A percentile compares a stretch with the other conserved stretches of the same genome.
Conservation (phyloP, 2,113 vertebrate genomes). For the Chloroceryle aenea region DNA sequence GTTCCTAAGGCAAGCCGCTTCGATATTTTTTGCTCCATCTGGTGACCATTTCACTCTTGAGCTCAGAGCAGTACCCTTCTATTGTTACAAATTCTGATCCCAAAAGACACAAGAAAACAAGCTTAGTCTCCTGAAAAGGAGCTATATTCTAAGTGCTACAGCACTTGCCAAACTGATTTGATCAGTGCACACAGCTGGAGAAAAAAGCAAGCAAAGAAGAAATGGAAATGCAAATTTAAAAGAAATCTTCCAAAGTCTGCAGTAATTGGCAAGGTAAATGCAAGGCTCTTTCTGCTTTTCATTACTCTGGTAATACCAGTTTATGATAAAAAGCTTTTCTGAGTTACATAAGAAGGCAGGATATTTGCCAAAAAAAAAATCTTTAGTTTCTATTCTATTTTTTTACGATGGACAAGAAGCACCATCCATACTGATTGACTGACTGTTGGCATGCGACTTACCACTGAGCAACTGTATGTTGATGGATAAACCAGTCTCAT, state of each 20-base stretch:
- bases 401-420: constrained; percentile 70
- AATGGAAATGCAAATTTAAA: constrained; percentile 8
- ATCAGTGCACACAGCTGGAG: background rate
- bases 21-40: background rate
- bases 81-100: background rate
- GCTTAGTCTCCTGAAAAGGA: background rate
- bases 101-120: background rate
- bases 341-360: constrained; percentile 45
- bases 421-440: constrained; percentile 72
- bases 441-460: constrained; percentile 76
- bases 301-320: constrained; percentile 36
- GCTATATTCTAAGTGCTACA: background rate
- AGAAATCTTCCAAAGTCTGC: constrained; percentile 33
- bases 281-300: constrained; percentile 42
- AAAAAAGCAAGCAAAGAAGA: background rate
- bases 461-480: constrained; percentile 83
- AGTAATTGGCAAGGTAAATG: constrained; percentile 33
- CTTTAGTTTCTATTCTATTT: constrained; percentile 49
- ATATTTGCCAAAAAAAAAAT: constrained; percentile 67
- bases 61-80: background rate
- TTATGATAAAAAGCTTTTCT: constrained; percentile 58
- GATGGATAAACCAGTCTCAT: constrained; percentile 90
- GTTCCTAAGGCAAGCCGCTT: background rate
- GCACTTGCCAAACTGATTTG: background rate
- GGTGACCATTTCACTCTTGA: background rate